Base-by-base conservation (phyloP, 2,888 invertebrate species). In the Argyresthia goedartella region DNA sequence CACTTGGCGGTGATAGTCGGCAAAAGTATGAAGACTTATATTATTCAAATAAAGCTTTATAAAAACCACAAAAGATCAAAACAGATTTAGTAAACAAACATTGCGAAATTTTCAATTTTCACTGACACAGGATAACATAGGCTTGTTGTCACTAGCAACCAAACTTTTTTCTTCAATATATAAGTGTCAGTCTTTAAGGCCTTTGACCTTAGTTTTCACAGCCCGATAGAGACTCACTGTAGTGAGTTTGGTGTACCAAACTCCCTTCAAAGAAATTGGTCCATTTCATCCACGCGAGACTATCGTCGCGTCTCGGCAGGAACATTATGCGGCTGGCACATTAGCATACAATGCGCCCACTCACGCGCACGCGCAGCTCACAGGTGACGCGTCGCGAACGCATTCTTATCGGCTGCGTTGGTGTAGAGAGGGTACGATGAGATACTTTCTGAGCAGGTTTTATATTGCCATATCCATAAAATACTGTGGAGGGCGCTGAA, bases 361-460 rank as follows among this genome's bases (percentile, higher is more conserved):
- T 77, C 79, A 79, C 80, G 73, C 72, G 55, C 54, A 50, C 52
- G 54, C 60, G 74, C 82, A 81, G 82, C 82, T 81, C 81, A 82
- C 76, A 75, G 72, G 67, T 61, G 65, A 58, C 60, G 60, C 62
- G 65, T 69, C n/a, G 25, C 44, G 36, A 16, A 16, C 36, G 45
- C 51, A 49, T 49, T 49, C 36, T 39, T 36, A 39, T 11, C 9
- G 44, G 9, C 44, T 13, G 44, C 14, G 13, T 43, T 44, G 14
- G 9, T 9, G 15, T n/a, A 14, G 9, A 7, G 44, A 44, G 10
- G 39, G n/a, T 39, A 39, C 9, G 3, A 8, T 3, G n/a, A 1
- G 4, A 8, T 9, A 39, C 39, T 11, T 3, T 4, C 10, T 11
- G 7, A 8, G 7, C 36, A 36, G 8, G 7, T 36, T 9, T 8